phyloP scores from a whole-genome alignment of 2,888 invertebrate species.

The Calliopum simillimum region DNA sequence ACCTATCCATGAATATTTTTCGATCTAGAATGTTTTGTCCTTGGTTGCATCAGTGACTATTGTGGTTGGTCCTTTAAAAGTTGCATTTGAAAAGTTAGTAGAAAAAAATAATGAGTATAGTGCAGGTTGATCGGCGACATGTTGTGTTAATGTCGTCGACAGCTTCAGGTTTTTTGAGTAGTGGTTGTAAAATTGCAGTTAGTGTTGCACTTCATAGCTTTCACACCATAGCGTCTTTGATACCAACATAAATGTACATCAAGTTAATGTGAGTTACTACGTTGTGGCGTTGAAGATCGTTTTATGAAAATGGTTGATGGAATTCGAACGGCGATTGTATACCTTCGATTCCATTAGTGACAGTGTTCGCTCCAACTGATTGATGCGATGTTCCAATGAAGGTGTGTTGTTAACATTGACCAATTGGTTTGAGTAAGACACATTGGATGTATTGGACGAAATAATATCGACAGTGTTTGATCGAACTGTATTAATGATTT shows the following conservation, averaged over 20 bases:
- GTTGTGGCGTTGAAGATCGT: background rate
- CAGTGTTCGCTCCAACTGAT: background rate
- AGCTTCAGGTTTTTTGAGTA: background rate
- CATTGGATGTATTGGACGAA: constrained; percentile 44
- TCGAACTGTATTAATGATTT: constrained; percentile 24
- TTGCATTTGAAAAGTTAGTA: background rate
- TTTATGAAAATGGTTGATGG: background rate
- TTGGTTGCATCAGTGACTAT: background rate
- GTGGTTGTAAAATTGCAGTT: background rate
- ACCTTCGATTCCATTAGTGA: background rate
- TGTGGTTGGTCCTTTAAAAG: background rate
- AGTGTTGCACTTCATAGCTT: background rate
- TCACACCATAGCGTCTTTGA: background rate
- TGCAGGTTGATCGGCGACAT: background rate
- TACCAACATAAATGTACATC: background rate
- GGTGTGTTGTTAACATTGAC: background rate
- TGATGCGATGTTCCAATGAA: background rate
- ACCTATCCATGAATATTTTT: background rate
- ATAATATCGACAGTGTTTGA: background rate
- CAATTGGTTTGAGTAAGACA: constrained; percentile 9
- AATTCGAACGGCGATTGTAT: background rate
- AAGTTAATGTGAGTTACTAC: background rate
- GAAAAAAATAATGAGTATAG: background rate
- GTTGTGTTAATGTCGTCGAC: background rate
- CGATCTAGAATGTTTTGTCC: background rate